Percentiles rank a stretch among this genome's conserved stretches.
Evolutionary conservation across 2,888 invertebrate genomes (phyloP).

Genomic region (Chironomus riparius): DNA sequence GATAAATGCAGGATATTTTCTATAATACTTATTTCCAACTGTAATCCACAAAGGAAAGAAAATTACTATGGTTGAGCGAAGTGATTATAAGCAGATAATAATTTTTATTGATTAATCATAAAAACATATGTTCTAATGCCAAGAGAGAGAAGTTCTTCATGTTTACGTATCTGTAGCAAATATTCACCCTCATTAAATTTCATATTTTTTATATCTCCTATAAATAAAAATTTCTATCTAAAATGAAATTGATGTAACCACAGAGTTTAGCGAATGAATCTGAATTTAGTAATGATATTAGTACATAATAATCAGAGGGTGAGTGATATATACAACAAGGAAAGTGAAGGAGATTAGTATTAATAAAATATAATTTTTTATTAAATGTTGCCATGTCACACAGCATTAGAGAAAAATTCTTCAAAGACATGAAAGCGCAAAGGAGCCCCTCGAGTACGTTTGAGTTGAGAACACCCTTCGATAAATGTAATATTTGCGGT

Average conservation of each 20-base stretch:
- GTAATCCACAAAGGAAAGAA: neutral
- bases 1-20: too few species aligned
- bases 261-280: too few species aligned
- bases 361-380: conserved; percentile 26
- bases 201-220: neutral
- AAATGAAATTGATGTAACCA: too few species aligned
- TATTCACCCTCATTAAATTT: conserved; percentile 19
- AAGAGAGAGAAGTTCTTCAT: neutral
- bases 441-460: neutral
- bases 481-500: neutral
- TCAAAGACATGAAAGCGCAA: neutral
- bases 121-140: conserved; percentile 18
- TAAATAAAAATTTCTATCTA: neutral
- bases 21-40: neutral
- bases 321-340: neutral
- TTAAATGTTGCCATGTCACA: conserved; percentile 27
- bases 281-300: too few species aligned
- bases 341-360: conserved; percentile 13
- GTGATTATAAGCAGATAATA: conserved; percentile 21
- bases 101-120: conserved; percentile 21
- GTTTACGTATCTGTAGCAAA: neutral
- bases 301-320: neutral
- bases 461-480: neutral
- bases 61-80: neutral
- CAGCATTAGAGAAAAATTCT: neutral